Base-by-base conservation (phyloP, 2,888 invertebrate species). In the Molorchus minor region DNA sequence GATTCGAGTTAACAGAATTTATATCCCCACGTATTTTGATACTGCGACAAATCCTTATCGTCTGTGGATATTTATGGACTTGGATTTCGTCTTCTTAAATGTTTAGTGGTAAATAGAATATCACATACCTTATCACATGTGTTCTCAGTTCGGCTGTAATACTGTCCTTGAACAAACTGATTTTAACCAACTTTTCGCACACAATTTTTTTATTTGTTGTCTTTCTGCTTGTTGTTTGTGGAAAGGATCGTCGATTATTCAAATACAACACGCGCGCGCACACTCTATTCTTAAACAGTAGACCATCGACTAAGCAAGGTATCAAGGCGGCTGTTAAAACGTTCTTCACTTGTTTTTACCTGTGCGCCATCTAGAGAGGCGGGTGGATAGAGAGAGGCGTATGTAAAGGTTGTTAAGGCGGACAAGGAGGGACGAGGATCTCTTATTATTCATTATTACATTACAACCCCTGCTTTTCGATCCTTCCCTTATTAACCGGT, bases 231-330 rank as follows among this genome's bases (percentile, higher is more conserved):
- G 20, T 33, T 35, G 30, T 35, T 46, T 33, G 33, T 46, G 19
- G 12, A 46, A 29, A 46, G 46, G 35, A 33, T 49, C 46, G 47
- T 57, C 29, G 40, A 52, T 43, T 51, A 54, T 61, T 58, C 53
- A 56, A 61, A 58, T 52, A 46, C 46, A 43, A 57, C 53, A 56
- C 67, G 85, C 86, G 82, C 84, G 82, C 86, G 86, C 86, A 82
- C 84, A 84, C 85, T 83, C 81, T 82, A 82, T 64, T 79, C 82
- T 83, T 80, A 79, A 76, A 77, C 79, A 82, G 82, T 82, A 82
- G 82, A 83, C 82, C 76, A 77, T 76, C 79, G 79, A 80, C 80
- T 79, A 79, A 80, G 76, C 77, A 73, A 75, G 75, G 69, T 68
- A 79, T 75, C 77, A 74, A 73, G 73, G 68, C 68, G 69, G 74